Evolutionary conservation across 2,888 invertebrate species (phyloP).

Genomic region (Eilema caniola): DNA sequence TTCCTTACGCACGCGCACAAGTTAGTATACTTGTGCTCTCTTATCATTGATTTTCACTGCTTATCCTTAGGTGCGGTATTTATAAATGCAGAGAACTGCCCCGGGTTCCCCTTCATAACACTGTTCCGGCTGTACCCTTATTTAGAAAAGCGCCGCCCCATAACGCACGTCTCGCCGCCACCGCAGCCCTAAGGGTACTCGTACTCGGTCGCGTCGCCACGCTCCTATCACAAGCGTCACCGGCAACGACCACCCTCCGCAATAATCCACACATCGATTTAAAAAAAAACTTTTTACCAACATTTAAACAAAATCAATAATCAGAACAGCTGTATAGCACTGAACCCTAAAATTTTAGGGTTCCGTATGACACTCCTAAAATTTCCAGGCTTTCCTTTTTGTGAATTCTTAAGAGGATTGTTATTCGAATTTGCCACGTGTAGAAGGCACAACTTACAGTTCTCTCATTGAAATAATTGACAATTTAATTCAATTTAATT

Average conservation of each 20-base stretch:
- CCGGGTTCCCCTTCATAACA: slow-evolving; percentile 71
- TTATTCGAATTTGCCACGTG: neutral
- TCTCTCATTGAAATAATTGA: too few species aligned
- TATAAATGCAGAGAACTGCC: slow-evolving; percentile 78
- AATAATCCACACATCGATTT: slow-evolving; percentile 5
- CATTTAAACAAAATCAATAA: slow-evolving; percentile 5
- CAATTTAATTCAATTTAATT: too few species aligned
- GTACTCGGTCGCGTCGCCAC: slow-evolving; percentile 19
- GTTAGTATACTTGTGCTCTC: slow-evolving; percentile 50
- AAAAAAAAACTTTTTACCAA: slow-evolving; percentile 4
- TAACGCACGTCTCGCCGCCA: slow-evolving; percentile 33
- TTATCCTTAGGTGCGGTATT: slow-evolving; percentile 75
- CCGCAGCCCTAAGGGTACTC: slow-evolving; percentile 40
- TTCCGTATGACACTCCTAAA: too few species aligned
- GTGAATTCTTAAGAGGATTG: neutral
- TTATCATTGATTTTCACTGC: slow-evolving; percentile 82
- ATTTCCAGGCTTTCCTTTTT: neutral
- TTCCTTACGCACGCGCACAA: slow-evolving; percentile 72
- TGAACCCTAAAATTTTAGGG: neutral
- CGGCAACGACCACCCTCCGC: slow-evolving; percentile 11
- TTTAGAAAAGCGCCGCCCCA: slow-evolving; percentile 55
- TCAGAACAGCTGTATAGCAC: neutral
- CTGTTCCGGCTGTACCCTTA: slow-evolving; percentile 59
- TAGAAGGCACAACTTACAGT: neutral
- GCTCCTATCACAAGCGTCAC: slow-evolving; percentile 13